Conservation (phyloP, 2,797 vertebrate species). For the Xyrichtys novacula region DNA sequence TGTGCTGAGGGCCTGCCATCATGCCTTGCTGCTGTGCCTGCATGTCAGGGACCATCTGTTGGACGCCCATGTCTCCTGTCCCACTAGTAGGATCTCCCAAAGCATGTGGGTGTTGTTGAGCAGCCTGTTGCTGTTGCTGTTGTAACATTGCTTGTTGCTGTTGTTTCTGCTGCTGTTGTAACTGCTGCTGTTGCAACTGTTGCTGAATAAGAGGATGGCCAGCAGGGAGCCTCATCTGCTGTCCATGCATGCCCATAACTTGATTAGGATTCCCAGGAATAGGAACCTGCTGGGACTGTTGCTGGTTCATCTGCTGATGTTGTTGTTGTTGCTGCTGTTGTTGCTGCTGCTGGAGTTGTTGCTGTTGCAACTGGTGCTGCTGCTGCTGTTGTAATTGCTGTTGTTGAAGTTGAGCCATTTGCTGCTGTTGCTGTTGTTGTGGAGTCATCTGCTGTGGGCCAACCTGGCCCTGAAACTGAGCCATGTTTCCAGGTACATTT, state of each 20-base stretch:
- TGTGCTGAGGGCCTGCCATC: constrained; percentile 89
- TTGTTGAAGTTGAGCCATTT: constrained; percentile 91
- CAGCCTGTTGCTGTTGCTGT: constrained; percentile 83
- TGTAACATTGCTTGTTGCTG: constrained; percentile 81
- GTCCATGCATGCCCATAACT: constrained; percentile 93
- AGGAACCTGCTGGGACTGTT: constrained; percentile 88
- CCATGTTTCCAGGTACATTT: constrained; percentile 92
- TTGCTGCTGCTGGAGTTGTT: constrained; percentile 83
- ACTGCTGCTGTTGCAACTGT: constrained; percentile 90
- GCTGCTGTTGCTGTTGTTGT: constrained; percentile 90
- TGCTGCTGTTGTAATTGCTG: constrained; percentile 88
- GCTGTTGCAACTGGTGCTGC: constrained; percentile 81
- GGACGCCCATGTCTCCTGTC: constrained; percentile 86
- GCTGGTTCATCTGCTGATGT: constrained; percentile 84
- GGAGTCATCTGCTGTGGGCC: constrained; percentile 86
- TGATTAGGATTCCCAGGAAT: constrained; percentile 92
- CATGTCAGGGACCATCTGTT: constrained; percentile 95
- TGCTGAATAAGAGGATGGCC: constrained; percentile 92
- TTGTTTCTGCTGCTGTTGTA: constrained; percentile 75
- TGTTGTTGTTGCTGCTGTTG: constrained; percentile 85
- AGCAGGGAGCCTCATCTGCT: constrained; percentile 89
- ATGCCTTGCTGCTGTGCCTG: constrained; percentile 92
- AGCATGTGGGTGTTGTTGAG: constrained; percentile 86
- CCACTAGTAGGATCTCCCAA: constrained; percentile 86
- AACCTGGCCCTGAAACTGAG: constrained; percentile 92